Evolutionary conservation across 2,113 vertebrate species (phyloP), one percentile per base, ranked within the genome.

Genomic region (Bubo blakistoni): DNA sequence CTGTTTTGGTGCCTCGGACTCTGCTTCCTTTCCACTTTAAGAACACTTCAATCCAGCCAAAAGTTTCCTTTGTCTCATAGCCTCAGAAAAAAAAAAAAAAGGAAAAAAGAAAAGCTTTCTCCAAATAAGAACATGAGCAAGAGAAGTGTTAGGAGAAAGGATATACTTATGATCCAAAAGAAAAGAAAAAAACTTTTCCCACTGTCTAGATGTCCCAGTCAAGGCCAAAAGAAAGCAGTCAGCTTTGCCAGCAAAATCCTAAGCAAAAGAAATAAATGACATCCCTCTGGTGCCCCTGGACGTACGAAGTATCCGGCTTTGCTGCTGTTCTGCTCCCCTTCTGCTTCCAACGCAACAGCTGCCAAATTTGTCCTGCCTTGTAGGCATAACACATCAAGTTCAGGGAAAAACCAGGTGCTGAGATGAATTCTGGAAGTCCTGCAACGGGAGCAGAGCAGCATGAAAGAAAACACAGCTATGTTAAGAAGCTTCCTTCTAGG

Each of bases 401-500:
- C 83, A 16, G 11, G 94, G 83, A 92, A 88, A 92, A 91, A 27
- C 61, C 95, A 92, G 92, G 88, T 73, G 94, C 70, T 0, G 58
- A 61, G 81, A 62, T 77, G 72, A 82, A 86, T 91, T 83, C 86
- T 92, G 89, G 62, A 92, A 94, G 72, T 81, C 63, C 51, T 2
- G 2, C 49, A 62, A 90, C 86, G 72, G 76, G 58, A 91, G 85
- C 49, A 42, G 82, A 88, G 51, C 67, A 62, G 59, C 1, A 10
- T 82, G 81, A 94, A 96, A 84, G 83, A n/a, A 94, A 94, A 92
- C 65, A 55, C 59, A 90, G 66, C 85, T 86, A 86, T 36, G 71
- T 63, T 86, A 76, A 86, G 76, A 86, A 72, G 77, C 47, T 90
- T 92, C 59, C 58, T 73, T 51, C 62, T 78, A 78, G 58, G 78